Evolutionary conservation across 2,888 invertebrate genomes (phyloP).

Genomic region (Drepana falcataria): DNA sequence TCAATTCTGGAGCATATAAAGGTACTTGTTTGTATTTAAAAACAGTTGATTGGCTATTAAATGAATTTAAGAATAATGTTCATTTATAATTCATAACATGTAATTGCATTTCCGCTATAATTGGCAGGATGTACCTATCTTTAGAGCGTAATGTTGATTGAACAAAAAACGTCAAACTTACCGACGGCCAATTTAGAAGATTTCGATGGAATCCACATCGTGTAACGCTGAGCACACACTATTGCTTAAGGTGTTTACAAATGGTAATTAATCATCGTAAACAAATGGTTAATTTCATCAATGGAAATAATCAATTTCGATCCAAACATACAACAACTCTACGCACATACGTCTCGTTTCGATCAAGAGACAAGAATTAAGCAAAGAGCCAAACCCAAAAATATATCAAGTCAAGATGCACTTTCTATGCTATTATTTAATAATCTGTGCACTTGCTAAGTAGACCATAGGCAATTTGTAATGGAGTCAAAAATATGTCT

Average conservation of each 20-base stretch:
- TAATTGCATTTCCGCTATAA: slow-evolving; percentile 67
- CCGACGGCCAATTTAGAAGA: slow-evolving; percentile 86
- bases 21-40: too few species aligned
- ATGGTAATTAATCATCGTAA: slow-evolving; percentile 26
- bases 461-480: too few species aligned
- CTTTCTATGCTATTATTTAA: too few species aligned
- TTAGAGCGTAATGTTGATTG: slow-evolving; percentile 42
- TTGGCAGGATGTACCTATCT: slow-evolving; percentile 51
- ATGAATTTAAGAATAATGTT: not conserved
- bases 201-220: slow-evolving; percentile 87
- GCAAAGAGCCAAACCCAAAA: too few species aligned
- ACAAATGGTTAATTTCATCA: slow-evolving; percentile 24
- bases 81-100: slow-evolving; percentile 61
- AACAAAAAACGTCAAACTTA: slow-evolving; percentile 74
- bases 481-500: too few species aligned
- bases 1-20: too few species aligned
- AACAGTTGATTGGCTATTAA: too few species aligned
- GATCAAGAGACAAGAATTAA: slow-evolving; percentile 1
- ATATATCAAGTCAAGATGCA: too few species aligned
- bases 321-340: slow-evolving; percentile 13
- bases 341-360: slow-evolving; percentile 11
- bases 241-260: slow-evolving; percentile 9
- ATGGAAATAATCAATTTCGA: slow-evolving; percentile 31
- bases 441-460: too few species aligned
- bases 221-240: slow-evolving; percentile 18